phyloP scores from a whole-genome alignment of 1,140 invertebrate species.

The Cotesia typhae region DNA sequence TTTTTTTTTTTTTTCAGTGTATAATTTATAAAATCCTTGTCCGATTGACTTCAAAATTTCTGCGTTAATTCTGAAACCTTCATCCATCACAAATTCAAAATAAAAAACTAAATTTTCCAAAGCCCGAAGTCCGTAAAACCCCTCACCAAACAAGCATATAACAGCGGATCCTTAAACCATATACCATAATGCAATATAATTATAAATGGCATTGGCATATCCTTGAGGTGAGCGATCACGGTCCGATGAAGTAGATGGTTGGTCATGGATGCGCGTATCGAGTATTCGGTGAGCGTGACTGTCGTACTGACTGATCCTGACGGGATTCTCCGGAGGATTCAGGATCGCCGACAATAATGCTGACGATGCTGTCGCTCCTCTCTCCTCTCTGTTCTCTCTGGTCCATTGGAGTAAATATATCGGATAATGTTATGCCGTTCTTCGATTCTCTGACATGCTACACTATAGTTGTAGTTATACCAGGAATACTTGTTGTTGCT shows the following conservation, averaged over 20 bases:
- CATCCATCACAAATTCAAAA: too few species aligned
- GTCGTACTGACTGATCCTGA: constrained; percentile 35
- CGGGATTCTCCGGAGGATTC: constrained; percentile 4
- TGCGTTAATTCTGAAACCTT: too few species aligned
- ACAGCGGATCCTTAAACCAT: too few species aligned
- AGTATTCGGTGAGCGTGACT: constrained; percentile 36
- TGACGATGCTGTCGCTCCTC: constrained; percentile 35
- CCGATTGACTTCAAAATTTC: too few species aligned
- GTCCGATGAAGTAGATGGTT: constrained; percentile 31
- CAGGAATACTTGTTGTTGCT: too few species aligned
- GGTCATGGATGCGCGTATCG: constrained; percentile 33
- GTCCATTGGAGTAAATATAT: constrained; percentile 61
- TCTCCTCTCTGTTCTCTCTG: constrained; percentile 43
- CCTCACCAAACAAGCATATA: too few species aligned
- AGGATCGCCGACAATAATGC: constrained; percentile 12
- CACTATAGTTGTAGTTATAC: too few species aligned
- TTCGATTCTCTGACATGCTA: too few species aligned
- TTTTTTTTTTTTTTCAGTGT: too few species aligned
- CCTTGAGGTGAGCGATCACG: constrained; percentile 12
- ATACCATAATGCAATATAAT: not conserved
- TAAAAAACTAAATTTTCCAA: too few species aligned
- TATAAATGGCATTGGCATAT: not conserved
- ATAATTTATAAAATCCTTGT: too few species aligned
- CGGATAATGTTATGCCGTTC: constrained; percentile 43
- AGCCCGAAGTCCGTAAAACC: too few species aligned